Conservation (phyloP, 2,888 invertebrate genomes). For the Eubasilissa splendida region DNA sequence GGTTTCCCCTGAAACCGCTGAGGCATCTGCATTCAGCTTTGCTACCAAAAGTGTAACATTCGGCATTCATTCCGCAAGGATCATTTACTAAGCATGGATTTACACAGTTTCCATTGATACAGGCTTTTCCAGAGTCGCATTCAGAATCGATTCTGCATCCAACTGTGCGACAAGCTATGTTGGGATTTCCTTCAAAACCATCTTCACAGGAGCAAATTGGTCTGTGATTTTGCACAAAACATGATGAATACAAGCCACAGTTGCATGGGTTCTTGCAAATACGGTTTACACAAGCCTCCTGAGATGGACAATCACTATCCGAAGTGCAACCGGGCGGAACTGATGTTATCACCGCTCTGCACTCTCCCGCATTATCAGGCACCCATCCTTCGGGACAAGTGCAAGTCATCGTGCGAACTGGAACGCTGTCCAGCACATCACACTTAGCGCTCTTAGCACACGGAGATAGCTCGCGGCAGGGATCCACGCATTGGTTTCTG, state of each 20-base stretch:
- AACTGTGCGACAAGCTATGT: conserved; percentile 83
- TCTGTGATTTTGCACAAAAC: conserved; percentile 86
- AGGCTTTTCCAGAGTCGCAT: conserved; percentile 87
- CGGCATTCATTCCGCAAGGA: conserved; percentile 87
- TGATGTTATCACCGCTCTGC: conserved; percentile 80
- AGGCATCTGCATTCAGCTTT: conserved; percentile 85
- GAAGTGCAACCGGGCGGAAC: conserved; percentile 83
- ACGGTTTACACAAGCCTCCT: conserved; percentile 88
- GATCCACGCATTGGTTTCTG: conserved; percentile 83
- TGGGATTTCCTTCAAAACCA: conserved; percentile 90
- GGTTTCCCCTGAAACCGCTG: conserved; percentile 86
- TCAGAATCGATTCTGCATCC: conserved; percentile 89
- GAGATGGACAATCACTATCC: conserved; percentile 84
- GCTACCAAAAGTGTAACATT: conserved; percentile 84
- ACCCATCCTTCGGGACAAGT: conserved; percentile 90
- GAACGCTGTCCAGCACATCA: conserved; percentile 87
- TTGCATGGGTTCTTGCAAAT: conserved; percentile 91
- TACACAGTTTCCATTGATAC: conserved; percentile 88
- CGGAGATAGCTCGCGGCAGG: conserved; percentile 83
- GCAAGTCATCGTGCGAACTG: conserved; percentile 90
- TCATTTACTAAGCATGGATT: conserved; percentile 88
- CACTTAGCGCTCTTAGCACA: conserved; percentile 84
- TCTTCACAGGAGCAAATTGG: conserved; percentile 89
- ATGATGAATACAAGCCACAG: conserved; percentile 88
- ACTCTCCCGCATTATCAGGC: conserved; percentile 84